Percentiles rank a stretch among this genome's conserved stretches.
These are phyloP conservation scores for Carabus problematicus DNA, from an alignment of 2,888 invertebrate species.

Conservation along the genomic window DNA sequence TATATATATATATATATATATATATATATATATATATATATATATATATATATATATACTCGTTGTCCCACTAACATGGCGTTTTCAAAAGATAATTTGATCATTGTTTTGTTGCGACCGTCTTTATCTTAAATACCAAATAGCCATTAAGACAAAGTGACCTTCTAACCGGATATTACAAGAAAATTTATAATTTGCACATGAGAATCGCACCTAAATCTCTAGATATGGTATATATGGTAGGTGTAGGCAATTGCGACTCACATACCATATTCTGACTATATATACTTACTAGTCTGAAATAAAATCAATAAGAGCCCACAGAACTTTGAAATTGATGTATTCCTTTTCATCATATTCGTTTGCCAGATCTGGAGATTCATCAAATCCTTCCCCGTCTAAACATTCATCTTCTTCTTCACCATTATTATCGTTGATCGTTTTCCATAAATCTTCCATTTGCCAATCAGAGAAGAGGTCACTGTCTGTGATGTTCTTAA, in stretches of 20 bases:
- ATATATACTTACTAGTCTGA: slow-evolving; percentile 54
- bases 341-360: slow-evolving; percentile 48
- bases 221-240: no score
- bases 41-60: slow-evolving; percentile 1
- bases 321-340: slow-evolving; percentile 52
- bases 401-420: slow-evolving; percentile 22
- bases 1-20: slow-evolving; percentile 4
- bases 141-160: no score
- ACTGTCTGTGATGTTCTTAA: slow-evolving; percentile 48
- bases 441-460: slow-evolving; percentile 15
- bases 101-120: no score
- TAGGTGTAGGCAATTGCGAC: no score
- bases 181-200: no score
- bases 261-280: no score
- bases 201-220: no score
- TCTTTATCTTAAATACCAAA: no score
- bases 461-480: no score
- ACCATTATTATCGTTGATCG: slow-evolving; percentile 19
- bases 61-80: no score
- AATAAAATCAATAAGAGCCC: slow-evolving; percentile 55
- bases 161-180: no score
- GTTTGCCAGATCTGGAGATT: slow-evolving; percentile 8
- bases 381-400: slow-evolving; percentile 8
- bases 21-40: slow-evolving; percentile 4
- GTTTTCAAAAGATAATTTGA: no score